A percentile compares a stretch with the other conserved stretches of the same genome.
These are phyloP conservation scores for Sus scrofa DNA, from an alignment of 2,113 vertebrate species.

Conservation along the genomic window T2T-Sscrofa CM000827.6:76983001-76983500, in stretches of 20 bases:
- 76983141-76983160: too few species aligned
- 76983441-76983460: constrained; percentile 31
- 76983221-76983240: too few species aligned
- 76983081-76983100: too few species aligned
- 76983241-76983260: too few species aligned
- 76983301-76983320: constrained; percentile 60
- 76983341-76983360: neutral
- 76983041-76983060: constrained; percentile 10
- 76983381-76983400: constrained; percentile 32
- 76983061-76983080: neutral
- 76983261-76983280: neutral
- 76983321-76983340: neutral
- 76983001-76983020: constrained; percentile 4
- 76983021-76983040: neutral
- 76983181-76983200: too few species aligned
- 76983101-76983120: too few species aligned
- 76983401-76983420: neutral
- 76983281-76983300: constrained; percentile 27
- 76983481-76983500: constrained; percentile 45
- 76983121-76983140: too few species aligned
- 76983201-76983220: too few species aligned
- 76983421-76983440: neutral
- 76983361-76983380: constrained; percentile 38
- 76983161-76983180: too few species aligned
- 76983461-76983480: constrained; percentile 52